phyloP scores from a whole-genome alignment of 2,888 invertebrate genomes.

The Meloe dianella region DNA sequence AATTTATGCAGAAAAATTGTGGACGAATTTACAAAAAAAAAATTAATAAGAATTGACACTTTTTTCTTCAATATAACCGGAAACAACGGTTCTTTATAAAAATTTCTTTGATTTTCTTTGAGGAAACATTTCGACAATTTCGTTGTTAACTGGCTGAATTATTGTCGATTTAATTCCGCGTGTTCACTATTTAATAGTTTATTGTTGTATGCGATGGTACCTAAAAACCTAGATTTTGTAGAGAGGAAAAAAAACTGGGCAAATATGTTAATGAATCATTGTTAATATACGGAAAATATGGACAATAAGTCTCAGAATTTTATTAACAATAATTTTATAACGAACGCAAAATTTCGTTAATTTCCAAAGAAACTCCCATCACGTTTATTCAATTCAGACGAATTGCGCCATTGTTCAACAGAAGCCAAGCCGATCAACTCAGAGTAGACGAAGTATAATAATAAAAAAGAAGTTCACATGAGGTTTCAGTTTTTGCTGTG shows the following conservation, averaged over 20 bases:
- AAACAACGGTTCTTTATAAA: background rate
- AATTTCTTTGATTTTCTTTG: background rate
- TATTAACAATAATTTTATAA: background rate
- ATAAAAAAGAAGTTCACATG: too few species aligned
- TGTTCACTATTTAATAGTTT: background rate
- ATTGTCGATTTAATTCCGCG: background rate
- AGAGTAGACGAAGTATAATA: too few species aligned
- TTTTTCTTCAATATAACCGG: background rate
- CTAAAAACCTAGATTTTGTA: conserved; percentile 6
- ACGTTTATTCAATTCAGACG: too few species aligned
- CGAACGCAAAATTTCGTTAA: background rate
- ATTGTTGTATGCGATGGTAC: background rate
- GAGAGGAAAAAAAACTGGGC: background rate
- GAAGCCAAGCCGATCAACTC: too few species aligned
- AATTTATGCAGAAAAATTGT: background rate
- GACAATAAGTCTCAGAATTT: background rate
- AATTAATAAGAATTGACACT: background rate
- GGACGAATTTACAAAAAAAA: background rate
- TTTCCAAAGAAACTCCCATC: too few species aligned
- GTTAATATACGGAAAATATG: background rate
- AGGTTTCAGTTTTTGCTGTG: too few species aligned
- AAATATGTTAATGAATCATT: conserved; percentile 2
- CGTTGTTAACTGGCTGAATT: background rate
- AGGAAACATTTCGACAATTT: background rate
- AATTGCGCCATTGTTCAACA: too few species aligned